These are phyloP conservation scores for Thripadectes ignobilis DNA, from an alignment of 2,797 vertebrate species.

Conservation along the genomic window DNA sequence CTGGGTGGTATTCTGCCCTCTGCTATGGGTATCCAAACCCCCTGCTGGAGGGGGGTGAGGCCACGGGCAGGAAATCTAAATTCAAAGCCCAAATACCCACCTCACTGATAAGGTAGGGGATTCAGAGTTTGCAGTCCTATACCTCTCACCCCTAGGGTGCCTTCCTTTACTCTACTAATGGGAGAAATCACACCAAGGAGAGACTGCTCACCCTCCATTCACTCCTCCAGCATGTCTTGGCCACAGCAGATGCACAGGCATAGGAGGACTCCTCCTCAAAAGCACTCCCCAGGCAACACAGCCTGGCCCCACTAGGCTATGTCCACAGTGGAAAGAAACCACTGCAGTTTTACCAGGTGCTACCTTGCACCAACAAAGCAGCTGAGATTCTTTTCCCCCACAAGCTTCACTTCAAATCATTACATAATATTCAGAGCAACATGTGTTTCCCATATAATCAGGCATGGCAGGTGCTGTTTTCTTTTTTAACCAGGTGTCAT, in stretches of 20 bases:
- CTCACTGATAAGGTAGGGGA: neutral
- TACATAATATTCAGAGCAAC: neutral
- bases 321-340: neutral
- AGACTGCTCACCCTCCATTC: neutral
- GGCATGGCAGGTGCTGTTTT: neutral
- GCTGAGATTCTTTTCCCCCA: too few species aligned
- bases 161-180: neutral
- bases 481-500: neutral
- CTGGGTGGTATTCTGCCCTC: neutral
- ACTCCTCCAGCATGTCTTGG: fast-evolving
- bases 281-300: neutral
- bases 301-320: neutral
- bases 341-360: neutral
- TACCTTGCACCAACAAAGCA: neutral
- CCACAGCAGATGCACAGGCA: neutral
- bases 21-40: neutral
- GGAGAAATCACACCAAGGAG: neutral
- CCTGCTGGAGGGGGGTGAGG: neutral
- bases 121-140: neutral
- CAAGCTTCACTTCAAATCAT: neutral
- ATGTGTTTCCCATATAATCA: neutral
- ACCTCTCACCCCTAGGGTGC: neutral
- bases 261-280: neutral
- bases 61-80: neutral
- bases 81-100: neutral